A percentile compares a stretch with the other conserved stretches of the same genome.
Evolutionary conservation across 2,888 invertebrate species (phyloP).

Genomic region (Iphiclides podalirius): DNA sequence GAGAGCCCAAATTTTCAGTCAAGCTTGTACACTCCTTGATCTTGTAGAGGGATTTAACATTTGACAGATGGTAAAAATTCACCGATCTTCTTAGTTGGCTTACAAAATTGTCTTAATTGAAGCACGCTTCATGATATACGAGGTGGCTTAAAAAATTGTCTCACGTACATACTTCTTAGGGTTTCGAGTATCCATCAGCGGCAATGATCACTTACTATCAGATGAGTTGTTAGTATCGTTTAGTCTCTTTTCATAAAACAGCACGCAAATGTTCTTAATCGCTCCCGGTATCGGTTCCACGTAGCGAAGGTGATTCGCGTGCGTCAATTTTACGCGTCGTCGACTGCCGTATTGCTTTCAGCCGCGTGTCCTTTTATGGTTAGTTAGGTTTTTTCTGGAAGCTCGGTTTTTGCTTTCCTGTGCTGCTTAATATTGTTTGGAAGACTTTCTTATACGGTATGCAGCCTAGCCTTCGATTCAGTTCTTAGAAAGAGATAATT

Average conservation of each 20-base stretch:
- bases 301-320: neutral
- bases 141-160: no score
- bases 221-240: constrained; percentile 5
- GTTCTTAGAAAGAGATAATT: no score
- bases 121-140: no score
- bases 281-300: constrained; percentile 5
- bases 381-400: constrained; percentile 3
- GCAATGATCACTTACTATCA: neutral
- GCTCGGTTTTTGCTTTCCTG: neutral
- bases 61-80: no score
- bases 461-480: no score
- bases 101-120: no score
- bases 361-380: constrained; percentile 24
- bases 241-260: neutral
- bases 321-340: constrained; percentile 15
- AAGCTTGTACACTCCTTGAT: no score
- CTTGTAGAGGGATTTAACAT: no score
- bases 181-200: no score
- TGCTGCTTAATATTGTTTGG: neutral
- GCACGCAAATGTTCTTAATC: constrained; percentile 13
- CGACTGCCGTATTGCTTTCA: neutral
- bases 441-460: neutral
- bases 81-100: no score
- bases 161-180: no score
- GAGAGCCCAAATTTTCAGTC: no score